Evolutionary conservation across 2,888 invertebrate genomes (phyloP).

Genomic region (Troides oblongomaculatus): DNA sequence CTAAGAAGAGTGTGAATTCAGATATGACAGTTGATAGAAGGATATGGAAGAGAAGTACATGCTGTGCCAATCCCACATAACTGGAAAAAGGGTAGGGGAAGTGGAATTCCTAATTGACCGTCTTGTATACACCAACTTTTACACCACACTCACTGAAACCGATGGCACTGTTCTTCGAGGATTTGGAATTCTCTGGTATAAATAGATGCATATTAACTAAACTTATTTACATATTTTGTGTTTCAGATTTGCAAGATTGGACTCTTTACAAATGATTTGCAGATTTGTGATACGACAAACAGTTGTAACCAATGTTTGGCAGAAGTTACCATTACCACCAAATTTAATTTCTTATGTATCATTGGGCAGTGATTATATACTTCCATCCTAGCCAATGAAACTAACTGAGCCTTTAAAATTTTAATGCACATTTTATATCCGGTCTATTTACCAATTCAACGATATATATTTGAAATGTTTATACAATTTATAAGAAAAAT

Average conservation of each 20-base stretch:
- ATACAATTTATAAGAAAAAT: constrained; percentile 57
- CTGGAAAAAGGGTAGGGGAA: too few species aligned
- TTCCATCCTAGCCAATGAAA: constrained; percentile 52
- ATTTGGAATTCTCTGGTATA: too few species aligned
- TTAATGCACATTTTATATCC: constrained; percentile 41
- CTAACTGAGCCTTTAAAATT: constrained; percentile 52
- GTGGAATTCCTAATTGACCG: too few species aligned
- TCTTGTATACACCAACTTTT: too few species aligned
- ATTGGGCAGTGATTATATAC: constrained; percentile 75
- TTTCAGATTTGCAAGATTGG: constrained; percentile 84
- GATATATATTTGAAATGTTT: constrained; percentile 47
- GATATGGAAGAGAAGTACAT: too few species aligned
- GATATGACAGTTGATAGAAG: too few species aligned
- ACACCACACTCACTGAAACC: too few species aligned
- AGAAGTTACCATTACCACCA: constrained; percentile 82
- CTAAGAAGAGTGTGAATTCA: too few species aligned
- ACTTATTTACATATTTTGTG: constrained; percentile 3
- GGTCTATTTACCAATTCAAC: constrained; percentile 35
- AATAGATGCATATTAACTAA: background rate
- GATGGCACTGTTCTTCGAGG: too few species aligned
- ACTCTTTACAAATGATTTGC: constrained; percentile 85
- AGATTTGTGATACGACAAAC: constrained; percentile 87
- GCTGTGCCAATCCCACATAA: too few species aligned
- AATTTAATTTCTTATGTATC: constrained; percentile 71
- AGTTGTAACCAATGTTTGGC: constrained; percentile 83